Percentiles rank a stretch among this genome's conserved stretches.
Conservation (phyloP, 2,113 vertebrate genomes). For the Empidonax alnorum region DNA sequence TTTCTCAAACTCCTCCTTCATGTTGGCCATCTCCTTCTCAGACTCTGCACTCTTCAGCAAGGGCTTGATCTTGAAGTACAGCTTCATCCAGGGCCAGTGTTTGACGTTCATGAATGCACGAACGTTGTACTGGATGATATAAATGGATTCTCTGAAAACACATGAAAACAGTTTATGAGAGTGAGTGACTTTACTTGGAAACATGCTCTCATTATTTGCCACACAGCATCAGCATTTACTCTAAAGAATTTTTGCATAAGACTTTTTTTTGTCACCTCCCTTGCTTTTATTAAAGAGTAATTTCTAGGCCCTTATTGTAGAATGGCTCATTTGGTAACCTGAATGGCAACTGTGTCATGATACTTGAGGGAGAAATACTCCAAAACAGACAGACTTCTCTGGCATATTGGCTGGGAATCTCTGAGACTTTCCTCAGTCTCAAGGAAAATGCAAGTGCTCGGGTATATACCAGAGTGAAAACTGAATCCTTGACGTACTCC, state of each 20-base stretch:
- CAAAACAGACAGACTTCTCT: not conserved
- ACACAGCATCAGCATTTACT: not conserved
- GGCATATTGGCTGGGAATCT: not conserved
- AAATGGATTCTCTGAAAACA: constrained; percentile 82
- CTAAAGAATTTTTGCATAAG: not conserved
- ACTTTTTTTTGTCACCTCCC: not conserved
- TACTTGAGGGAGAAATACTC: not conserved
- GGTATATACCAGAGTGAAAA: not conserved
- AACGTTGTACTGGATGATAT: constrained; percentile 88
- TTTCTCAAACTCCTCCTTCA: constrained; percentile 83
- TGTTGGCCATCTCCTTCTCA: constrained; percentile 71
- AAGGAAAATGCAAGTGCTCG: not conserved
- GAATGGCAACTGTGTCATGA: not conserved
- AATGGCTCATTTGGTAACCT: not conserved
- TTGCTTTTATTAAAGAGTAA: not conserved
- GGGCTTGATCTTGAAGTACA: constrained; percentile 80
- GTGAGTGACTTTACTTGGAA: not conserved
- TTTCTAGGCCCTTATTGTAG: not conserved
- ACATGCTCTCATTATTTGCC: not conserved
- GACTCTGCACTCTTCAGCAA: constrained; percentile 86
- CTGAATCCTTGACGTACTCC: not conserved
- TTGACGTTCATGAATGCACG: constrained; percentile 53
- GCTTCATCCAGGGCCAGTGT: constrained; percentile 82
- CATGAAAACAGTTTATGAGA: not conserved
- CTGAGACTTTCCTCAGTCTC: not conserved